These are phyloP conservation scores for Chroicocephalus ridibundus DNA, from an alignment of 2,113 vertebrate genomes.

Conservation along the genomic window DNA sequence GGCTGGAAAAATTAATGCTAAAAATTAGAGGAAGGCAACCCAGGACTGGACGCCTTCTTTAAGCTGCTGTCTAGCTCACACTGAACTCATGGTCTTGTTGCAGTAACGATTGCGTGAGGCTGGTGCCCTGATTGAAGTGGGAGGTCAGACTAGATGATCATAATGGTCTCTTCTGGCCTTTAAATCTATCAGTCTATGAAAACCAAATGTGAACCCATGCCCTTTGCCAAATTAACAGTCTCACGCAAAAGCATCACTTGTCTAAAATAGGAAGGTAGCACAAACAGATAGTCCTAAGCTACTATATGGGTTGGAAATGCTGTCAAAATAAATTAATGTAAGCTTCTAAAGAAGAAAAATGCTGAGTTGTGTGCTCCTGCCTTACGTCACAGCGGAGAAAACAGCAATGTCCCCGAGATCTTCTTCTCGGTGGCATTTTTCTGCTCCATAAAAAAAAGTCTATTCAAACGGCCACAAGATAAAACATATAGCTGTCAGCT, in stretches of 20 bases:
- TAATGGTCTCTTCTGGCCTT: slow-evolving; percentile 51
- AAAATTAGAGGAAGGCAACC: background rate
- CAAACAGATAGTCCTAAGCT: slow-evolving; percentile 15
- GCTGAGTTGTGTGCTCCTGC: background rate
- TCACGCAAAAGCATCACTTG: slow-evolving; percentile 39
- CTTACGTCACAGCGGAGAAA: background rate
- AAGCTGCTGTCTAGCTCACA: background rate
- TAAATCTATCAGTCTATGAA: slow-evolving; percentile 56
- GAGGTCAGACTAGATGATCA: slow-evolving; percentile 46
- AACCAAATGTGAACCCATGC: slow-evolving; percentile 63
- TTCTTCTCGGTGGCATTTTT: background rate
- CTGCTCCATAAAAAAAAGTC: background rate
- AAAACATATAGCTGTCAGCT: background rate
- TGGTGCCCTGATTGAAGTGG: slow-evolving; percentile 10
- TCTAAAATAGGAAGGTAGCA: slow-evolving; percentile 37
- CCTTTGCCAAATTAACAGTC: slow-evolving; percentile 57
- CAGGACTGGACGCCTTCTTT: background rate
- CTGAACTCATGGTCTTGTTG: background rate
- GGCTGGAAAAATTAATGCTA: slow-evolving; percentile 11
- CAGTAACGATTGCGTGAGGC: background rate
- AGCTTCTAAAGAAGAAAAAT: background rate
- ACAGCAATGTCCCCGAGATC: background rate
- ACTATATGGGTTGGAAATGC: slow-evolving; percentile 1
- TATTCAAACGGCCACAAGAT: background rate
- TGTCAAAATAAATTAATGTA: slow-evolving; percentile 50